These are phyloP conservation scores for Siderastrea radians DNA, from an alignment of 92 coral and sea anemone species.

Conservation along the genomic window DNA sequence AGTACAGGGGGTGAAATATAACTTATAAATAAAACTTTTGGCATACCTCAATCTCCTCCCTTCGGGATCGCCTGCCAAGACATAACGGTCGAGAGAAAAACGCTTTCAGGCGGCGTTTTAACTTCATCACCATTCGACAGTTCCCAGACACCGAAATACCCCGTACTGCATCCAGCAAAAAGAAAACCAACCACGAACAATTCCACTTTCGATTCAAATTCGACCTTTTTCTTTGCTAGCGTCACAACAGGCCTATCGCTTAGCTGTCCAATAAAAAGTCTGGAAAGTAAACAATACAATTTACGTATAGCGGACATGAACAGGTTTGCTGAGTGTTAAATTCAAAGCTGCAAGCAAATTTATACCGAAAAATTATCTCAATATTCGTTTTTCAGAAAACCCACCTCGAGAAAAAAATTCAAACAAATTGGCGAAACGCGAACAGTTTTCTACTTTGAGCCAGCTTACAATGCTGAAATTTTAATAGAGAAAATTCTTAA, in stretches of 20 bases:
- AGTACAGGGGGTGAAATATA: neutral
- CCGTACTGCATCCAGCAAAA: neutral
- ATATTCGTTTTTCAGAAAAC: neutral
- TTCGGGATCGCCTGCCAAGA: neutral
- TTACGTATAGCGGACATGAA: neutral
- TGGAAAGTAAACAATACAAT: slow-evolving; percentile 3
- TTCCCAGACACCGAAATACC: neutral
- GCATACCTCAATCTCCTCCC: neutral
- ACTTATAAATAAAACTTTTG: neutral
- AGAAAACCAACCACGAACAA: neutral
- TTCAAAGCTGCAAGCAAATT: neutral
- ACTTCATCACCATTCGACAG: neutral
- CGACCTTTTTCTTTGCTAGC: neutral
- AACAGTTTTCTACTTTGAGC: neutral
- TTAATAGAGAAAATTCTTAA: neutral
- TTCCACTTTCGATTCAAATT: neutral
- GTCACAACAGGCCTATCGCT: neutral
- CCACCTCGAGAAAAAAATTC: neutral
- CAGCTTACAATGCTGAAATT: neutral
- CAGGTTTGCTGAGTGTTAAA: neutral
- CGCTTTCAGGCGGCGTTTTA: neutral
- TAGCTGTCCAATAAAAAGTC: neutral
- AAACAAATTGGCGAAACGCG: neutral
- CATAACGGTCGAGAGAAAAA: slow-evolving; percentile 1
- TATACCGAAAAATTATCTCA: neutral